Base-by-base conservation (phyloP, 2,888 invertebrate species). In the Diabrotica balteata region DNA sequence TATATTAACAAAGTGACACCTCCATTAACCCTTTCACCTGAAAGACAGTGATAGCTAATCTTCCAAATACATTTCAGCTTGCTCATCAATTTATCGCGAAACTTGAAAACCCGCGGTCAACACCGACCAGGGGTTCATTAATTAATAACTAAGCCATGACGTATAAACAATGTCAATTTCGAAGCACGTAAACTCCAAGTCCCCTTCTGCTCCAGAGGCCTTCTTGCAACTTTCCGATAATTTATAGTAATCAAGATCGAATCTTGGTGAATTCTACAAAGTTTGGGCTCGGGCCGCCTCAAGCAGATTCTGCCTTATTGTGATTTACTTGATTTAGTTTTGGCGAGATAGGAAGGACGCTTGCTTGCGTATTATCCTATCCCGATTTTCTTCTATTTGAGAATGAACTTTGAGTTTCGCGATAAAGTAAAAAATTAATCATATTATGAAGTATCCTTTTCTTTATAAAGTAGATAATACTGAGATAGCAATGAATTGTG, bases 191-290 rank as follows among this genome's bases (percentile, higher is more conserved):
- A 43, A 42, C 46, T 22, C 55, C 8, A 63, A 63, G 63, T 55
- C 42, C 43, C 50, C 51, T 11, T 50, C 7, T 47, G 10, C 57
- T 57, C 63, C 51, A 51, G 58, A 57, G 57, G 45, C 63, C 57
- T 63, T 51, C 63, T 63, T 63, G 63, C 51, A 63, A 63, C 63
- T 63, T 63, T 50, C 57, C 63, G 50, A 63, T 63, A 63, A 63
- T 63, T 63, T 63, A 63, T 63, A 63, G 63, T 63, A 63, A 63
- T 63, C 63, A 63, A 63, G 63, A 63, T 63, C 63, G 57, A 63
- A 63, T 63, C 63, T 63, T 59, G 22, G 50, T 44, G 63, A 58
- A 63, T 63, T 51, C 63, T 44, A 44, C 7, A 45, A 63, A 63
- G 57, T 63, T 63, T 57, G 57, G 57, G 63, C 9, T 45, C 22